Evolutionary conservation across 35 echinoderm and acorn worm genomes (phyloP).

Genomic region (Acanthaster planci): DNA sequence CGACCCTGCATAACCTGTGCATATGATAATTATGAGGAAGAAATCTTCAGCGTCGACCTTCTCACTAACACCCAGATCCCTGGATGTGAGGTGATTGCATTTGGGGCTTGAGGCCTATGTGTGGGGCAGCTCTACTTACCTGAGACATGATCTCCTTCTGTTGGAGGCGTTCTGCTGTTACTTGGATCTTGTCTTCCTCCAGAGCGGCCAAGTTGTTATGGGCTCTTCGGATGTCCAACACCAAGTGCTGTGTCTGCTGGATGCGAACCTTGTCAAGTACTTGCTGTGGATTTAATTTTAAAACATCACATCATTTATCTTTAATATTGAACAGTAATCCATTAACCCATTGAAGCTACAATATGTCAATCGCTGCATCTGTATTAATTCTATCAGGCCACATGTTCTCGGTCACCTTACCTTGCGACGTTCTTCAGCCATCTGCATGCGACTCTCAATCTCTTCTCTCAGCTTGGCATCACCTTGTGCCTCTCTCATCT

Average conservation of each 20-base stretch:
- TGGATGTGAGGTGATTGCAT: no score
- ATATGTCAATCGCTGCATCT: no score
- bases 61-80: no score
- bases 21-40: background rate
- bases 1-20: background rate
- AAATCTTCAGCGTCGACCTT: no score
- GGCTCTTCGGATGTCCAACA: background rate
- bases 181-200: background rate
- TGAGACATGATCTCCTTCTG: slow-evolving; percentile 9
- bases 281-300: background rate
- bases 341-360: no score
- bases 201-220: background rate
- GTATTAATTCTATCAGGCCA: background rate
- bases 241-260: slow-evolving; percentile 4
- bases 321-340: no score
- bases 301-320: background rate
- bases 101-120: no score
- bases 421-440: background rate
- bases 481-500: background rate
- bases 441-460: background rate
- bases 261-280: background rate
- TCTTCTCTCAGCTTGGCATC: slow-evolving; percentile 8
- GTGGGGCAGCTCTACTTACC: background rate
- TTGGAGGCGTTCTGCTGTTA: background rate
- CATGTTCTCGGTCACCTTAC: background rate